Percentiles rank a stretch among this genome's conserved stretches.
Conservation (phyloP, 2,113 vertebrate genomes). For the Psephotus haematonotus region DNA sequence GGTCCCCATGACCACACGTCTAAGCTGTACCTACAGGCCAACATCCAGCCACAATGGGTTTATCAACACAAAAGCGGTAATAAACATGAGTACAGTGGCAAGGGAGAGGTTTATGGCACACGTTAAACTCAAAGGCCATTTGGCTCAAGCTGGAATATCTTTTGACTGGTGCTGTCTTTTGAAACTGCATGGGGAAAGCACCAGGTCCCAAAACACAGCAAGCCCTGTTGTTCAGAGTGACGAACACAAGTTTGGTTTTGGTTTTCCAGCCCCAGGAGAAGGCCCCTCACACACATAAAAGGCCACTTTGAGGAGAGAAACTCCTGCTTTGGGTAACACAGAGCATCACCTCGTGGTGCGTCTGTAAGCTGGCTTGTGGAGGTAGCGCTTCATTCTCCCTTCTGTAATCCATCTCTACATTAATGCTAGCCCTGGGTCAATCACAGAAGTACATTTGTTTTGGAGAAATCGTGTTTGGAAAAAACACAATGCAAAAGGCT, state of each 20-base stretch:
- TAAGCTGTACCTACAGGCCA: fast-evolving
- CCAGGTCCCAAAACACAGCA: neutral
- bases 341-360: neutral
- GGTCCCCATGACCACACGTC: fast-evolving
- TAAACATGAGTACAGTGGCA: fast-evolving
- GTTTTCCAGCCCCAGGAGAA: neutral
- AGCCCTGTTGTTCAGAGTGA: too few relatives aligned
- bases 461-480: neutral
- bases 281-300: neutral
- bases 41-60: fast-evolving
- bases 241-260: neutral
- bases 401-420: neutral
- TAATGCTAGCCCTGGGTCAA: too few relatives aligned
- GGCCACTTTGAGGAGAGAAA: neutral
- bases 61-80: neutral
- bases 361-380: neutral
- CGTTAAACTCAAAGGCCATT: fast-evolving
- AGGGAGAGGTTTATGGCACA: too few relatives aligned
- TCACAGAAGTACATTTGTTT: neutral
- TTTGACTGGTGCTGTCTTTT: fast-evolving
- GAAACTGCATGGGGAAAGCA: fast-evolving
- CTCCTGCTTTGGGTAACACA: too few relatives aligned
- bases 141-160: fast-evolving
- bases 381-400: fast-evolving
- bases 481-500: fast-evolving